Percentiles rank a stretch among this genome's conserved stretches.
Evolutionary conservation across 2,113 vertebrate species (phyloP).

Genomic region (Callaeas wilsoni): DNA sequence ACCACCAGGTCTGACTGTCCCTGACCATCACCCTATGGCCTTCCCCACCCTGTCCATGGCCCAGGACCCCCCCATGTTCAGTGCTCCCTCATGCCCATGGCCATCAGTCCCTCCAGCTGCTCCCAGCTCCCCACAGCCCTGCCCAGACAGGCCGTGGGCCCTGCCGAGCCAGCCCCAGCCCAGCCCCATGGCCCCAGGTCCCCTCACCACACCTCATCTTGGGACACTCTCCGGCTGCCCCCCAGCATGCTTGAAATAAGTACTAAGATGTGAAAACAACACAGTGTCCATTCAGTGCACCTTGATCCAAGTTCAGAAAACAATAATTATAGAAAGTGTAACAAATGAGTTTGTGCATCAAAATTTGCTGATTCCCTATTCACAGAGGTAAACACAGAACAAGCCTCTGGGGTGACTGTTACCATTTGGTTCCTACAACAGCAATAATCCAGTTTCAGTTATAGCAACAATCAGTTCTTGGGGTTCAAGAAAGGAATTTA

Average conservation of each 20-base stretch:
- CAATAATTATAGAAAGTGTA: not conserved
- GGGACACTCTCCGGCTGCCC: rapidly evolving
- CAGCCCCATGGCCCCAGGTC: not conserved
- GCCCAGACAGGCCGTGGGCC: rapidly evolving
- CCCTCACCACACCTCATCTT: not conserved
- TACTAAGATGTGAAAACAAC: not conserved
- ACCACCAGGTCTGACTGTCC: not conserved
- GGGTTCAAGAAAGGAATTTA: not conserved
- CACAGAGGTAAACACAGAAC: not conserved
- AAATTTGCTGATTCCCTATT: not conserved
- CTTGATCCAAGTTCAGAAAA: not conserved
- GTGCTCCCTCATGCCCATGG: rapidly evolving
- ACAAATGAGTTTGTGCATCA: not conserved
- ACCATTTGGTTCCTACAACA: not conserved
- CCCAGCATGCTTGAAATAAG: not conserved
- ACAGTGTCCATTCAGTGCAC: not conserved
- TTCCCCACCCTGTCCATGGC: rapidly evolving
- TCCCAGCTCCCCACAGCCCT: no score
- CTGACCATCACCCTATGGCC: no score
- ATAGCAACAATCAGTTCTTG: not conserved
- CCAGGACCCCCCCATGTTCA: not conserved
- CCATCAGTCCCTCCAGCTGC: not conserved
- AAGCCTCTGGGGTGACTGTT: not conserved
- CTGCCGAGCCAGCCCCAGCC: not conserved
- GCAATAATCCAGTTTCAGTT: not conserved